Evolutionary conservation across 2,113 vertebrate species (phyloP), one percentile per base, ranked within the genome.

Genomic region (Microtus oregoni): DNA sequence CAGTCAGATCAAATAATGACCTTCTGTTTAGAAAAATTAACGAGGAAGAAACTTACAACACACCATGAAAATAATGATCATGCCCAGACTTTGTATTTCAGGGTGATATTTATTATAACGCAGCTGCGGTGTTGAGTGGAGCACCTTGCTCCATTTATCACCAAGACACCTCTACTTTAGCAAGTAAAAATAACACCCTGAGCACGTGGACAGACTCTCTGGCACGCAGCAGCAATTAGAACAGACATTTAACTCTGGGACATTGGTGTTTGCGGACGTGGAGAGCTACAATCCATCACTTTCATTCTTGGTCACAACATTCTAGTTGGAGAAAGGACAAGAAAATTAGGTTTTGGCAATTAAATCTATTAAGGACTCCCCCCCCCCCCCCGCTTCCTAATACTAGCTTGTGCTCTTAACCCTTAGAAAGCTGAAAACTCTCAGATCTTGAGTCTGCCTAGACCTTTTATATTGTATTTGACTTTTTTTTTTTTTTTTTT

Each of bases 291-390:
- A 97, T 95, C 95, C 38, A 13, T 98, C 96, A 82, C 55, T 89
- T 97, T 96, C 17, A 24, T 94, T 96, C 97, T 89, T 86, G 14
- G 50, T 55, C 92, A 95, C 58, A 85, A 97, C 83, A 83, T 68
- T 70, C 73, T 95, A 67, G 73, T 88, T 97, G 79, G 96, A 91
- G 77, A 96, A 98, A 97, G 72, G 78, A 97, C 68, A 91, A 96
- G 92, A 94, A 98, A 98, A 96, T 95, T 81, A 93, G 24, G 68
- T 98, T 96, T 75, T 77, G 87, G 58, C 79, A 95, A 82, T 95
- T 96, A 94, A 92, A 89, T 73, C 92, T 97, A 79, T 61, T 70
- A 61, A 89, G n/a, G 86, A 91, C 72, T 9, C 11, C 58, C 15
- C 28, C 32, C 3, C 32, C 4, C 10, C 10, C 47, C 32, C 4